phyloP scores from a whole-genome alignment of 23 tunicate species.

The Phallusia fumigata region DNA sequence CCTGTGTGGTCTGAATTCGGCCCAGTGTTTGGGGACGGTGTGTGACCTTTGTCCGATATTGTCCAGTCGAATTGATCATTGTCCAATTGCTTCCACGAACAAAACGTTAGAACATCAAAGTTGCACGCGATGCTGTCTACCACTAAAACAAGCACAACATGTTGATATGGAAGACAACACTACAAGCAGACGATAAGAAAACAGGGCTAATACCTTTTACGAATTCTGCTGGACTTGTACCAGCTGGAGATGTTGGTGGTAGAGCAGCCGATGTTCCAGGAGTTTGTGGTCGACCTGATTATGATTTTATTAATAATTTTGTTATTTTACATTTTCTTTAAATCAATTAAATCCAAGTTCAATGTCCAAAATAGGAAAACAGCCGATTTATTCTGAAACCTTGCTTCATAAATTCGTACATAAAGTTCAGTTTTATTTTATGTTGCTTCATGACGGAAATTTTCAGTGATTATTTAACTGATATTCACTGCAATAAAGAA shows the following conservation, averaged over 20 bases:
- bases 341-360: no score
- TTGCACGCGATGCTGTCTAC: slow-evolving; percentile 37
- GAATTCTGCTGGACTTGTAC: background rate
- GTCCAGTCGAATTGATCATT: slow-evolving; percentile 71
- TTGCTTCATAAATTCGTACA: no score
- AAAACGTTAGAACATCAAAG: slow-evolving; percentile 39
- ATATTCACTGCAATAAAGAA: no score
- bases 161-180: no score
- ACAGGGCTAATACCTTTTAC: background rate
- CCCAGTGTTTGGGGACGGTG: slow-evolving; percentile 56
- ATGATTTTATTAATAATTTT: background rate
- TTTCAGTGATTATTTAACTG: no score
- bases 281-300: background rate
- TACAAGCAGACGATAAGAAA: background rate
- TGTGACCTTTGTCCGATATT: slow-evolving; percentile 36
- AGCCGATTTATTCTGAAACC: background rate
- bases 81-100: slow-evolving; percentile 59
- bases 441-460: no score
- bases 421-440: no score
- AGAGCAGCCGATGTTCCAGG: background rate
- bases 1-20: slow-evolving; percentile 73
- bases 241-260: slow-evolving; percentile 3
- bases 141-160: background rate
- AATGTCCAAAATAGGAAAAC: no score
- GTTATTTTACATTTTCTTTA: background rate